These are phyloP conservation scores for Corynorhinus townsendii DNA, from an alignment of 2,113 vertebrate species.

Conservation along the genomic window DNA sequence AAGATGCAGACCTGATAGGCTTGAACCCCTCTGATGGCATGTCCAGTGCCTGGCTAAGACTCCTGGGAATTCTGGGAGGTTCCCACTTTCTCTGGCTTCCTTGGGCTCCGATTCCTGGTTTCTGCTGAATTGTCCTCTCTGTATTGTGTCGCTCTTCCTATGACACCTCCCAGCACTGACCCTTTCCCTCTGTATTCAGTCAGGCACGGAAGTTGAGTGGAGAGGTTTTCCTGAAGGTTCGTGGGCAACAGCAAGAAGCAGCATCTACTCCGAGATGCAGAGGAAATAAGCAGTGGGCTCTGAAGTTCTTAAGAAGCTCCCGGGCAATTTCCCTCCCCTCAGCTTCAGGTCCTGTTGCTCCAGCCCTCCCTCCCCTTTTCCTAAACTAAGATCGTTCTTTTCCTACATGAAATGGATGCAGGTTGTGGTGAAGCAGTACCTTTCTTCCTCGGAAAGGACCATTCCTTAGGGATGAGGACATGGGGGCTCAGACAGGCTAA, in stretches of 20 bases:
- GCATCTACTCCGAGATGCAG: background rate
- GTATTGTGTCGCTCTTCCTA: background rate
- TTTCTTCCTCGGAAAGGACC: background rate
- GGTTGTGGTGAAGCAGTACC: background rate
- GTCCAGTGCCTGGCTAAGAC: background rate
- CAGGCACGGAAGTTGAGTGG: background rate
- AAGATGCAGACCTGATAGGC: background rate
- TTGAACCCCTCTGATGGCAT: too few species aligned
- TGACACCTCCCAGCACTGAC: background rate
- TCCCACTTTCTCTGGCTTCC: rapidly evolving
- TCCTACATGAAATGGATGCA: background rate
- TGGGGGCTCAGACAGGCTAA: background rate
- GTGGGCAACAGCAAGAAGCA: background rate
- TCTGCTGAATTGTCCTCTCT: background rate
- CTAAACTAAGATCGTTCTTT: background rate
- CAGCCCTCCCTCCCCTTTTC: background rate
- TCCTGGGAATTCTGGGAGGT: background rate
- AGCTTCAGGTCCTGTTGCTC: background rate
- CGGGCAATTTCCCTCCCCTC: background rate
- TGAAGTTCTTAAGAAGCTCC: background rate
- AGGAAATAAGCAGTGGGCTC: background rate
- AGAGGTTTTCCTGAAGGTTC: background rate
- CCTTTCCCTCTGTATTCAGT: background rate
- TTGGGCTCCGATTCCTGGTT: background rate
- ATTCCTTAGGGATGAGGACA: background rate